Conservation (phyloP, 2,888 invertebrate species). For the Cacoxenus indagator region DNA sequence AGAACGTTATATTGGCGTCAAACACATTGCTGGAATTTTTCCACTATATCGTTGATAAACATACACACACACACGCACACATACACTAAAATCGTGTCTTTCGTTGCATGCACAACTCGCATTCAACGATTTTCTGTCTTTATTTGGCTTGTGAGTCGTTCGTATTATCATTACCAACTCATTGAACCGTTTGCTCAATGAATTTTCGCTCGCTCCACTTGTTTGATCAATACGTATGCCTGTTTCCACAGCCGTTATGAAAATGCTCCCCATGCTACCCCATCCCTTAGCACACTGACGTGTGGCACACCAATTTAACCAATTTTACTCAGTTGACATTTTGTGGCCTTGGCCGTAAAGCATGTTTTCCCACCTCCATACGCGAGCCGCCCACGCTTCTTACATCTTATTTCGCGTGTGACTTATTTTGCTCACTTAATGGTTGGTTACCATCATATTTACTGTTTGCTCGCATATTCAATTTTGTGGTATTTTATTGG, state of each 20-base stretch:
- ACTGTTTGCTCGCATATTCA: background rate
- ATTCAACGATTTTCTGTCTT: background rate
- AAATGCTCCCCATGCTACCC: conserved; percentile 1
- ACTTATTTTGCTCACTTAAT: conserved; percentile 11
- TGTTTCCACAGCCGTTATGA: background rate
- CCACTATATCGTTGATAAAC: background rate
- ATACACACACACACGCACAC: no score
- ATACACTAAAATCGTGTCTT: no score
- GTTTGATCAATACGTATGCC: conserved; percentile 18
- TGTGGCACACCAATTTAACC: background rate
- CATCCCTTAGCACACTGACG: background rate
- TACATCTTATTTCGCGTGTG: conserved; percentile 3
- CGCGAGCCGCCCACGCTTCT: background rate
- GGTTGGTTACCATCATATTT: background rate
- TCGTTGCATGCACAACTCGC: background rate
- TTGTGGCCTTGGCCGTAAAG: conserved; percentile 13
- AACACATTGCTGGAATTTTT: background rate
- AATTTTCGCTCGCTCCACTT: background rate
- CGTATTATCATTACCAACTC: no score
- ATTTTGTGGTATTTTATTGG: background rate
- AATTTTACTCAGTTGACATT: background rate
- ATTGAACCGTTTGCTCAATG: background rate
- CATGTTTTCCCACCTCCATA: background rate
- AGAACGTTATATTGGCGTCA: no score
- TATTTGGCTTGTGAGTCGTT: background rate